Conservation (phyloP, 2,113 vertebrate genomes). For the Shinisaurus crocodilurus region DNA sequence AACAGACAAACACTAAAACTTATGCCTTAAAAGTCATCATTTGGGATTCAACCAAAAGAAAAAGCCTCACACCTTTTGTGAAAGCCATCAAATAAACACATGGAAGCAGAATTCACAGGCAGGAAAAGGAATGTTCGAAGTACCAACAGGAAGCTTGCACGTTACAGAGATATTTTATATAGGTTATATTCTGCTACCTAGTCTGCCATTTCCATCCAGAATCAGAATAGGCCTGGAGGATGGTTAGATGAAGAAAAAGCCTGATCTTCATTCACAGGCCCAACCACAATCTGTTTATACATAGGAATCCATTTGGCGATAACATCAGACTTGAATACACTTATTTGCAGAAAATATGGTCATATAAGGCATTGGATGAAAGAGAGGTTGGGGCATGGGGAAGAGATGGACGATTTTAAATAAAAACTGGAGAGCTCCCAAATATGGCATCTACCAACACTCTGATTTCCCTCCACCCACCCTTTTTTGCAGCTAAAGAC, state of each 20-base stretch:
- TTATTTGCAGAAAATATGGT: conserved; percentile 51
- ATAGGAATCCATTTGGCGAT: conserved; percentile 36
- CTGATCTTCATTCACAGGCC: conserved; percentile 64
- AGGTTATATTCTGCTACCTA: conserved; percentile 21
- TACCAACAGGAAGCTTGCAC: conserved; percentile 29
- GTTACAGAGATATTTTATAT: not conserved
- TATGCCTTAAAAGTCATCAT: not conserved
- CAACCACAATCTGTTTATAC: conserved; percentile 56
- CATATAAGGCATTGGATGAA: conserved; percentile 41
- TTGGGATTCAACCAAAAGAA: conserved; percentile 41
- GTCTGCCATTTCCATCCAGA: conserved; percentile 26
- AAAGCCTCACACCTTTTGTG: conserved; percentile 33
- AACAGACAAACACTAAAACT: conserved; percentile 23
- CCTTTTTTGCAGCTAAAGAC: not conserved
- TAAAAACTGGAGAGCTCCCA: conserved; percentile 61
- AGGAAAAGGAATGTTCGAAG: conserved; percentile 17
- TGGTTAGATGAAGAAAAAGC: conserved; percentile 50
- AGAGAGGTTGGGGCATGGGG: not conserved
- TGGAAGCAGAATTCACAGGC: not conserved
- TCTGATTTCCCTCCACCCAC: conserved; percentile 4
- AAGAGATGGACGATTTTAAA: conserved; percentile 49
- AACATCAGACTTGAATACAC: conserved; percentile 56
- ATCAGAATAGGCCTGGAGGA: conserved; percentile 60
- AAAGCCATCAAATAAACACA: conserved; percentile 29
- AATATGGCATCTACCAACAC: conserved; percentile 72